A percentile compares a stretch with the other conserved stretches of the same genome.
Evolutionary conservation across 2,888 invertebrate species (phyloP).

Genomic region (Junonia oenone): DNA sequence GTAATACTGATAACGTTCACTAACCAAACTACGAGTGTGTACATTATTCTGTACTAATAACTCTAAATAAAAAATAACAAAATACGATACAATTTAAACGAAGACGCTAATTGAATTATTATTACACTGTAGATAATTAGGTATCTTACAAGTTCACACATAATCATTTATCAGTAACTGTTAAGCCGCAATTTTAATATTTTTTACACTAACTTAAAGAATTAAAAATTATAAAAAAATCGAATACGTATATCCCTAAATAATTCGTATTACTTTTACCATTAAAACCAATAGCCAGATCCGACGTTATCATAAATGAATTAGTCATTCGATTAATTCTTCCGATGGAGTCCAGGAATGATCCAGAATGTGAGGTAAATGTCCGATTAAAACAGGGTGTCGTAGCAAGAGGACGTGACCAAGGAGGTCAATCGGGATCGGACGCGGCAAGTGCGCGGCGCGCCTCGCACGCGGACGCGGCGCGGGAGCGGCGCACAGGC

Average conservation of each 20-base stretch:
- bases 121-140: background rate
- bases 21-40: too few species aligned
- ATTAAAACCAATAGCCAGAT: conserved; percentile 3
- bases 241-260: background rate
- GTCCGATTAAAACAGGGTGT: conserved; percentile 32
- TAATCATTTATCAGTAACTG: too few species aligned
- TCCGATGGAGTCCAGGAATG: conserved; percentile 30
- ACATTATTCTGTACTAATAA: too few species aligned
- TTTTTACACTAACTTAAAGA: too few species aligned
- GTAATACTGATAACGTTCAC: too few species aligned
- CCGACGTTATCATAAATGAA: conserved; percentile 33
- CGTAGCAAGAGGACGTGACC: background rate
- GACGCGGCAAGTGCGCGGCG: conserved; percentile 2
- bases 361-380: conserved; percentile 38
- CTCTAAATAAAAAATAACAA: too few species aligned
- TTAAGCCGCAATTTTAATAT: background rate
- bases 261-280: conserved; percentile 1
- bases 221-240: background rate
- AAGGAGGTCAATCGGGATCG: background rate
- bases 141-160: too few species aligned
- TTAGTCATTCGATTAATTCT: conserved; percentile 30
- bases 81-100: too few species aligned
- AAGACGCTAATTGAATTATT: background rate
- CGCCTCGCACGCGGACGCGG: background rate
- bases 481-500: background rate